Base-by-base conservation (phyloP, 2,888 invertebrate genomes). In the Pseudococcus viburni region DNA sequence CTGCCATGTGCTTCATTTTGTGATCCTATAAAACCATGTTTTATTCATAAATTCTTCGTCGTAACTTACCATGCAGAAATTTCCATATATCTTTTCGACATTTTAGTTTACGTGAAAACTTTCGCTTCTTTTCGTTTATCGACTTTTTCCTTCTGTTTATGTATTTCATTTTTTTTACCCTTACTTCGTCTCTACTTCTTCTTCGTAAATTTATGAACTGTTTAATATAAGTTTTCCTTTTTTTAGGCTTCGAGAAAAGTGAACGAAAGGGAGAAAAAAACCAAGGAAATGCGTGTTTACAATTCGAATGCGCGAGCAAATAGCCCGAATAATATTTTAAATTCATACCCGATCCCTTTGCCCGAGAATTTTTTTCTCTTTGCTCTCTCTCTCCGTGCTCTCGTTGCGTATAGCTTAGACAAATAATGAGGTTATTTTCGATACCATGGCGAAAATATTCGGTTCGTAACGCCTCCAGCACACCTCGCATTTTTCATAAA, bases 1-100 rank as follows among this genome's bases (percentile, higher is more conserved):
- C 98, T n/a, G 98, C 98, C 98, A 99, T 98, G 92, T 98, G 98
- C 92, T 97, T 97, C 93, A 98, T 93, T 92, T 98, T 98, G 91
- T 97, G 96, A 93, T 99, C 98, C 98, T 98, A 93, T n/a, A 91
- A 90, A 91, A 85, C 59, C 86, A 86, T 80, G 51, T 86, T 86
- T 86, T 68, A 86, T 64, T 68, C 86, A 86, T 68, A 86, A 68
- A 86, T 86, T 86, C 46, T 39, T 42, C n/a, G 68, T 33, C 59
- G 80, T 83, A 83, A 83, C 80, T 83, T 83, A 83, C 33, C 80
- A 83, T 83, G 46, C 80, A 42, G 80, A 83, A 83, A 83, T 83
- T 83, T 83, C 80, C 80, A 83, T 83, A 83, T 83, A 83, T 83
- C 80, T 83, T 83, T 83, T 83, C 80, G 80, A 83, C 80, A 46